phyloP scores from a whole-genome alignment of 2,888 invertebrate genomes.

The Cacoxenus indagator region DNA sequence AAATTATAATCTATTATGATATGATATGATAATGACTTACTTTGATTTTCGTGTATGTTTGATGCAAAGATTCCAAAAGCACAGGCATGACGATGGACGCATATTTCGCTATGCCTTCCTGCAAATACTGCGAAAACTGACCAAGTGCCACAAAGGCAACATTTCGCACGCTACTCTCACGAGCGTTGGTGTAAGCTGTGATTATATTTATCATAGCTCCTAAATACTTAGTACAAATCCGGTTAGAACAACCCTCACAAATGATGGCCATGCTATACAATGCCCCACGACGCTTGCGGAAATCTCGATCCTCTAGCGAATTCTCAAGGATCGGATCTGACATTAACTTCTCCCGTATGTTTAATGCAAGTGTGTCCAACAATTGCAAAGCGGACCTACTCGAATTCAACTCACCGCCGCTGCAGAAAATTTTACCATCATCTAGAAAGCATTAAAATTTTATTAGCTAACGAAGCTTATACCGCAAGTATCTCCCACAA shows the following conservation, averaged over 20 bases:
- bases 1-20: too few relatives aligned
- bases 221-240: slow-evolving; percentile 80
- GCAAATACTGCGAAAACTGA: slow-evolving; percentile 84
- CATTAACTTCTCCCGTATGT: slow-evolving; percentile 82
- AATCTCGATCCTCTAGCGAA: slow-evolving; percentile 75
- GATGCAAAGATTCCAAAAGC: slow-evolving; percentile 79
- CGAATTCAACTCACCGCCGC: slow-evolving; percentile 77
- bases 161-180: slow-evolving; percentile 77
- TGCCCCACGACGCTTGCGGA: slow-evolving; percentile 79
- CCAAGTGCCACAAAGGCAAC: slow-evolving; percentile 85
- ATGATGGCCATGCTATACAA: slow-evolving; percentile 82
- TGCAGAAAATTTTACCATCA: slow-evolving; percentile 74
- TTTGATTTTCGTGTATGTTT: slow-evolving; percentile 74
- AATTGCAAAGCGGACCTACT: slow-evolving; percentile 81
- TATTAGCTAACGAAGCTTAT: too few relatives aligned
- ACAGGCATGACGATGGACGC: slow-evolving; percentile 81
- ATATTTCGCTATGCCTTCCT: slow-evolving; percentile 83
- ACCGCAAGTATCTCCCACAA: not conserved
- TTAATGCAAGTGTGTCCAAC: slow-evolving; percentile 80
- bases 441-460: slow-evolving; percentile 47
- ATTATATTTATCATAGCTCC: slow-evolving; percentile 79
- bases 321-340: slow-evolving; percentile 77
- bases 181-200: slow-evolving; percentile 78
- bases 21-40: slow-evolving; percentile 60
- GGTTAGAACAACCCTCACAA: slow-evolving; percentile 84